Evolutionary conservation across 2,797 vertebrate genomes (phyloP).

Genomic region (Melanotaenia nigrans): DNA sequence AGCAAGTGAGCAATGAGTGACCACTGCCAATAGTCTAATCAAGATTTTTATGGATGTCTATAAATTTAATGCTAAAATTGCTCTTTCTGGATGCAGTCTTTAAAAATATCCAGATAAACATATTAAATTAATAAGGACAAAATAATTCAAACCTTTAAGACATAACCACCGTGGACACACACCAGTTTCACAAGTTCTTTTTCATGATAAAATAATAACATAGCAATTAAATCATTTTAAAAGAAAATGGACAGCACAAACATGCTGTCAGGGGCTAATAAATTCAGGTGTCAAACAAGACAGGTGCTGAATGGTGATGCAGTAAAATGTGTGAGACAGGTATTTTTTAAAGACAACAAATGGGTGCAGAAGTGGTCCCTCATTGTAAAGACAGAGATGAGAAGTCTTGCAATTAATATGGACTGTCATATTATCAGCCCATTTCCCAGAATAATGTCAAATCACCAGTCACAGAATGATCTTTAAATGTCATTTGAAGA

Average conservation of each 20-base stretch:
- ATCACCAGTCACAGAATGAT: neutral
- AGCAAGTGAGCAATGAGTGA: neutral
- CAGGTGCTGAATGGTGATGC: neutral
- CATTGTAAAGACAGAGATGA: neutral
- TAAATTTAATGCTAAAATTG: neutral
- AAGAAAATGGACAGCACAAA: neutral
- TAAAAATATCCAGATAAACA: no score
- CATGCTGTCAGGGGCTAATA: neutral
- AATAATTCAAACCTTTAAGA: neutral
- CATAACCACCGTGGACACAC: no score
- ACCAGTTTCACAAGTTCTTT: neutral
- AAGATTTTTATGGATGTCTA: neutral
- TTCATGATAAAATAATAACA: neutral
- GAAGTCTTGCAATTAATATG: neutral
- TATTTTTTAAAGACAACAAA: neutral
- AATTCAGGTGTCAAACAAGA: neutral
- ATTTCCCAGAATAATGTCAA: neutral
- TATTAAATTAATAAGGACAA: neutral
- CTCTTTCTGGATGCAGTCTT: neutral
- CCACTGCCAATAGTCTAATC: neutral
- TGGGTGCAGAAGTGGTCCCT: neutral
- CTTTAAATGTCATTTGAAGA: constrained; percentile 1
- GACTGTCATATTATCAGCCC: neutral
- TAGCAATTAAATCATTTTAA: neutral
- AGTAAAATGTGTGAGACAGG: neutral